phyloP scores from a whole-genome alignment of 2,888 invertebrate species.

The Cryptus armator region DNA sequence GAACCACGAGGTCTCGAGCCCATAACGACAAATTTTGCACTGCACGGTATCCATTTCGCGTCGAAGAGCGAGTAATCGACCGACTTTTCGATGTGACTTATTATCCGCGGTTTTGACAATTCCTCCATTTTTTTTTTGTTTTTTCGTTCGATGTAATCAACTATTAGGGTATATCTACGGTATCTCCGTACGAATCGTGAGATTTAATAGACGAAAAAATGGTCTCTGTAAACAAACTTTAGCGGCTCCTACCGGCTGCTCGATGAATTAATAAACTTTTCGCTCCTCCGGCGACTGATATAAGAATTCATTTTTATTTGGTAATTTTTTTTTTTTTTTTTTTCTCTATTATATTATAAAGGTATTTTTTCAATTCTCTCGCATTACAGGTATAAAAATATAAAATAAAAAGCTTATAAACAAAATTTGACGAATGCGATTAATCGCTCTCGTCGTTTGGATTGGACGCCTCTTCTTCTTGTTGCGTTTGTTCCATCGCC shows the following conservation, averaged over 20 bases:
- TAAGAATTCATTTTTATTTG: neutral
- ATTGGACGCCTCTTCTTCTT: slow-evolving; percentile 51
- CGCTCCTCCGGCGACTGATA: neutral
- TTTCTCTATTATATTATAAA: no score
- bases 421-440: neutral
- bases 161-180: neutral
- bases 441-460: slow-evolving; percentile 42
- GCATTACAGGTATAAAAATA: neutral
- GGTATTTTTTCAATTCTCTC: no score
- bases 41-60: slow-evolving; percentile 98
- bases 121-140: slow-evolving; percentile 82
- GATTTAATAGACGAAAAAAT: neutral
- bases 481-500: slow-evolving; percentile 9
- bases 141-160: neutral
- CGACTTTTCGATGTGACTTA: slow-evolving; percentile 93
- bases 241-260: slow-evolving; percentile 37
- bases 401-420: neutral
- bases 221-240: slow-evolving; percentile 55
- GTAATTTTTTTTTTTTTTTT: no score
- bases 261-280: neutral
- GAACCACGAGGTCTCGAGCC: slow-evolving; percentile 95
- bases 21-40: slow-evolving; percentile 95
- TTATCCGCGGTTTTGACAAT: slow-evolving; percentile 95
- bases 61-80: slow-evolving; percentile 95
- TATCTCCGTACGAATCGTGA: neutral